Evolutionary conservation across 2,888 invertebrate genomes (phyloP).

Genomic region (Drosophila subquinaria): DNA sequence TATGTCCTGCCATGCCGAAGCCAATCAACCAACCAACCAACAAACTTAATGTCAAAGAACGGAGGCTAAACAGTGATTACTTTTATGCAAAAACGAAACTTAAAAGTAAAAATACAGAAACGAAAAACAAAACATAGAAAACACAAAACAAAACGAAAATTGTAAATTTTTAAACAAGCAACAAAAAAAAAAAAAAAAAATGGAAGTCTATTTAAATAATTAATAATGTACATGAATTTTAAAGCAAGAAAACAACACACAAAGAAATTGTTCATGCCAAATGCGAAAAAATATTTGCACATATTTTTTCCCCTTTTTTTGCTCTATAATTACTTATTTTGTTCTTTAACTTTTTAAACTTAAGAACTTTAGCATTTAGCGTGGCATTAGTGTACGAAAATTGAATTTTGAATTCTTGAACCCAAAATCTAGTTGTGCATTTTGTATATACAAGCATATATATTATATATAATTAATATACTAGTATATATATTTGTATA

Average conservation of each 20-base stretch:
- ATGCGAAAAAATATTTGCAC: slow-evolving; percentile 62
- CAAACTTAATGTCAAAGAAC: slow-evolving; percentile 78
- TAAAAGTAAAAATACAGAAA: slow-evolving; percentile 39
- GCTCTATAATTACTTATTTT: slow-evolving; percentile 50
- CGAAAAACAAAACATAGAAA: slow-evolving; percentile 32
- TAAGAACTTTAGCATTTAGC: slow-evolving; percentile 63
- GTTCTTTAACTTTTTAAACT: slow-evolving; percentile 41
- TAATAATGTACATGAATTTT: slow-evolving; percentile 65
- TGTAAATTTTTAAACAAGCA: slow-evolving; percentile 49
- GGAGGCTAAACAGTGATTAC: slow-evolving; percentile 79
- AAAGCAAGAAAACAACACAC: slow-evolving; percentile 55
- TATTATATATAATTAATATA: slow-evolving; percentile 33
- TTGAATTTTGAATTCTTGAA: slow-evolving; percentile 74
- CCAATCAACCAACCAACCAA: slow-evolving; percentile 49
- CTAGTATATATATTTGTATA: slow-evolving; percentile 47
- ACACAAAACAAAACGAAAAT: slow-evolving; percentile 31
- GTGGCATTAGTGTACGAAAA: slow-evolving; percentile 54
- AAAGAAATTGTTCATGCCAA: slow-evolving; percentile 67
- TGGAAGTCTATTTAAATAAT: slow-evolving; percentile 43
- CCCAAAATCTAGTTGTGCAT: slow-evolving; percentile 75
- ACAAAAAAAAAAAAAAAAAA: slow-evolving; percentile 25
- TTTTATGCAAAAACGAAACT: slow-evolving; percentile 59
- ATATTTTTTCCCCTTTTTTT: slow-evolving; percentile 50
- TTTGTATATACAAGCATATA: slow-evolving; percentile 69
- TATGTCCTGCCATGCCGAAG: slow-evolving; percentile 58